Evolutionary conservation across 2,888 invertebrate species (phyloP).

Genomic region (Bedellia somnulentella): DNA sequence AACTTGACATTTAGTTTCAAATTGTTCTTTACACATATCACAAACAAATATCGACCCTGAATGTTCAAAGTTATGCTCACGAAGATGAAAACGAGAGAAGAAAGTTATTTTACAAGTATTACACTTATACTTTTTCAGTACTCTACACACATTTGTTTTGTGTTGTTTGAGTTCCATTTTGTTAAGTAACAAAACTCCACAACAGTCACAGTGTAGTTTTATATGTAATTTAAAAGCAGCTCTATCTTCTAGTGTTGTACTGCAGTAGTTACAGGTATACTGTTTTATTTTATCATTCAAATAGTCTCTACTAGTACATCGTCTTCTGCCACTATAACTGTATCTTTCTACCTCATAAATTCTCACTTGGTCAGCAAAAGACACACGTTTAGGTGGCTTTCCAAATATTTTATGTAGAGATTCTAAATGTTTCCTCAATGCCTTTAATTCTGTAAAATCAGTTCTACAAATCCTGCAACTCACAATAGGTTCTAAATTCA

Average conservation of each 20-base stretch:
- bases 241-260: conserved; percentile 33
- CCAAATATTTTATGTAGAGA: conserved; percentile 33
- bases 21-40: conserved; percentile 40
- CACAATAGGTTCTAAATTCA: conserved; percentile 7
- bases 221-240: conserved; percentile 45
- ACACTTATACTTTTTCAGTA: conserved; percentile 26
- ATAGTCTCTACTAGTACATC: conserved; percentile 28
- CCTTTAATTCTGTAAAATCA: conserved; percentile 26
- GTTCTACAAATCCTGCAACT: conserved; percentile 39
- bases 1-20: conserved; percentile 25
- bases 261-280: conserved; percentile 46
- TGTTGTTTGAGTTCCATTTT: conserved; percentile 24
- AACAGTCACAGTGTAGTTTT: conserved; percentile 37
- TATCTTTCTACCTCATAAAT: conserved; percentile 37
- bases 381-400: conserved; percentile 30
- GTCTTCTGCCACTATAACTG: conserved; percentile 33
- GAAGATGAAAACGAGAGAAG: conserved; percentile 33
- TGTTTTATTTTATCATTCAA: no score
- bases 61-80: conserved; percentile 40
- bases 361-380: conserved; percentile 39
- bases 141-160: conserved; percentile 21
- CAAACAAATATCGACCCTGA: conserved; percentile 22
- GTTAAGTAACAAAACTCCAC: conserved; percentile 20
- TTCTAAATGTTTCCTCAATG: conserved; percentile 27
- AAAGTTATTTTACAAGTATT: conserved; percentile 23